Conservation (phyloP, 2,888 invertebrate genomes). For the Sesia bembeciformis region DNA sequence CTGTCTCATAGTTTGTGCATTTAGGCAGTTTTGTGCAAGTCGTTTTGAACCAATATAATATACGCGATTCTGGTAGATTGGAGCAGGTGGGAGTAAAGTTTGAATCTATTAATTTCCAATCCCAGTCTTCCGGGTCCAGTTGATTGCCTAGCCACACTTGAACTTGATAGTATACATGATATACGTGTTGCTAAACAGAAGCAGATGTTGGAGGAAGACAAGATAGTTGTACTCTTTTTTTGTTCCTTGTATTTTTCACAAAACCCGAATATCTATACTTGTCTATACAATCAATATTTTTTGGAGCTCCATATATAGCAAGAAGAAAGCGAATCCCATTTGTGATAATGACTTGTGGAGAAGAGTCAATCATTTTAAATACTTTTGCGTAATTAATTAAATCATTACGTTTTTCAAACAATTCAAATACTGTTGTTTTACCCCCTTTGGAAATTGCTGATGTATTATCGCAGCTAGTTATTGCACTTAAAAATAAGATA, state of each 20-base stretch:
- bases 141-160: too few species aligned
- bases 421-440: constrained; percentile 5
- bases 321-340: constrained; percentile 20
- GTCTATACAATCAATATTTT: constrained; percentile 13
- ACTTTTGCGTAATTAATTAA: constrained; percentile 5
- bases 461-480: constrained; percentile 9
- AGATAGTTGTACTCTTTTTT: too few species aligned
- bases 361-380: constrained; percentile 9
- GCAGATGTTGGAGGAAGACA: neutral
- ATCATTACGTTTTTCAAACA: constrained; percentile 1
- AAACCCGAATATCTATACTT: constrained; percentile 14
- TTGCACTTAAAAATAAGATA: constrained; percentile 6
- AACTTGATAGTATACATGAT: too few species aligned
- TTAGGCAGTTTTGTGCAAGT: too few species aligned
- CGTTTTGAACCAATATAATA: too few species aligned
- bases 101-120: too few species aligned
- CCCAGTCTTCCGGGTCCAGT: too few species aligned
- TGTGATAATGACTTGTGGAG: constrained; percentile 12
- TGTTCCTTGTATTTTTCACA: too few species aligned
- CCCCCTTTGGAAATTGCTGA: constrained; percentile 12
- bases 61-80: too few species aligned
- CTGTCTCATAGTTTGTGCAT: neutral
- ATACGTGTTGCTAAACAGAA: too few species aligned
- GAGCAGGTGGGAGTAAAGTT: too few species aligned
- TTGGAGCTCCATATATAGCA: neutral